Evolutionary conservation across 92 coral and sea anemone species (phyloP), one percentile per base, ranked within the genome.

Genomic region (Phenganax marumi): DNA sequence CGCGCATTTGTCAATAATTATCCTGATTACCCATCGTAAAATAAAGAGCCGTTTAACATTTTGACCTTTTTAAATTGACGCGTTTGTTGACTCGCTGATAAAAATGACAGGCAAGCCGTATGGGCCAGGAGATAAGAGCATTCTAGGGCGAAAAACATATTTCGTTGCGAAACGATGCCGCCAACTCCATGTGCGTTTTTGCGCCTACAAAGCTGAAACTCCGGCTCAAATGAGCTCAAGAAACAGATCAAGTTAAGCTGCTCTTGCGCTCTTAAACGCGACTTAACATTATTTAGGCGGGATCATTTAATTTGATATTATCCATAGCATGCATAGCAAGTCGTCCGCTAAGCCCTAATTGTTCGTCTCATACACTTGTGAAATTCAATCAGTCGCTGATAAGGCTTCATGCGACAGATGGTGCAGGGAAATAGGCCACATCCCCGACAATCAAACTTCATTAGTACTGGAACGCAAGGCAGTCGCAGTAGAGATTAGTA

Each of bases 71-170:
- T 25, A 77, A 77, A 77, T 77, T 60, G 82, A 33, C 1, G 82
- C 82, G 82, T 77, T 77, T 58, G 82, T 77, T 77, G 64, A 77
- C 55, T 21, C 82, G 23, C 82, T 77, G 82, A 77, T 77, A 77
- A 58, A 21, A 16, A 6, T 77, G 82, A 58, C 82, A 77, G 52
- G 43, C 47, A 6, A 58, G 82, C 71, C 82, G 71, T 61, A 47
- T 77, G 82, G 51, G 70, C 33, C 25, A 19, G n/a, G 12, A 58
- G 82, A 77, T 77, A 77, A 77, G 82, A 61, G 39, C 50, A 18
- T 50, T 19, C 64, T 77, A 61, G 51, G 16, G 56, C 82, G 17
- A 58, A 33, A 62, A 77, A 60, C 46, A 77, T 77, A 56, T 77
- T 58, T 77, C 64, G 39, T 77, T 43, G 10, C 47, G 13, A 17